Conservation (phyloP, 2,888 invertebrate species). For the Acleris cristana region DNA sequence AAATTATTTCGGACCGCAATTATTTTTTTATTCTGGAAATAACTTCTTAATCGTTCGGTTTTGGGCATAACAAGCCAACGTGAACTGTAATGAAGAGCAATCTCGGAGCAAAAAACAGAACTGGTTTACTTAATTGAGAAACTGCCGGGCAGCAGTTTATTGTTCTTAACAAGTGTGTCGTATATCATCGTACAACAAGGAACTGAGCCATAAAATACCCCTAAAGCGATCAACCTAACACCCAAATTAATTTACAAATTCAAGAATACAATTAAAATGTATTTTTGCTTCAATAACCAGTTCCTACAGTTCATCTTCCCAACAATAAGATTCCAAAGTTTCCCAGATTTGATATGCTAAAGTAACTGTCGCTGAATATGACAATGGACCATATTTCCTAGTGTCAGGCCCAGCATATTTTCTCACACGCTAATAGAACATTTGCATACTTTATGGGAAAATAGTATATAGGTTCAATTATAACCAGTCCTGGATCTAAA, state of each 20-base stretch:
- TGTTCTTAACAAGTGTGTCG: constrained; percentile 8
- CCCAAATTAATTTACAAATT: too few relatives aligned
- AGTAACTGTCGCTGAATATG: constrained; percentile 31
- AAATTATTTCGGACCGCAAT: too few relatives aligned
- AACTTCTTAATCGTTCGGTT: not conserved
- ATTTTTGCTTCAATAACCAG: not conserved
- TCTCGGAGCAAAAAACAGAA: constrained; percentile 17
- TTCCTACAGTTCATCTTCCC: not conserved
- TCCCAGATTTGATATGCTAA: constrained; percentile 2
- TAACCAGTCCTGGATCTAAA: constrained; percentile 29
- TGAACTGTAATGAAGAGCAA: constrained; percentile 7
- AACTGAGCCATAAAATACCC: not conserved
- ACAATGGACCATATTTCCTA: constrained; percentile 57
- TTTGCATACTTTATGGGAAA: constrained; percentile 56
- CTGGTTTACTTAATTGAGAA: constrained; percentile 17
- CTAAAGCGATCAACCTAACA: not conserved
- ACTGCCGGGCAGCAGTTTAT: constrained; percentile 8
- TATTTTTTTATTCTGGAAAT: too few relatives aligned
- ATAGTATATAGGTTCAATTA: constrained; percentile 18
- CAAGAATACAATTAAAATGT: too few relatives aligned
- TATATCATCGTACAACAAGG: constrained; percentile 21
- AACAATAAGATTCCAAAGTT: not conserved
- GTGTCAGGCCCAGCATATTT: constrained; percentile 43
- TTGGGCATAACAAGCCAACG: constrained; percentile 16
- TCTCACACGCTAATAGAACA: constrained; percentile 53